Evolutionary conservation across 2,888 invertebrate genomes (phyloP), one percentile per base, ranked within the genome.

Genomic region (Hypomecis punctinalis): DNA sequence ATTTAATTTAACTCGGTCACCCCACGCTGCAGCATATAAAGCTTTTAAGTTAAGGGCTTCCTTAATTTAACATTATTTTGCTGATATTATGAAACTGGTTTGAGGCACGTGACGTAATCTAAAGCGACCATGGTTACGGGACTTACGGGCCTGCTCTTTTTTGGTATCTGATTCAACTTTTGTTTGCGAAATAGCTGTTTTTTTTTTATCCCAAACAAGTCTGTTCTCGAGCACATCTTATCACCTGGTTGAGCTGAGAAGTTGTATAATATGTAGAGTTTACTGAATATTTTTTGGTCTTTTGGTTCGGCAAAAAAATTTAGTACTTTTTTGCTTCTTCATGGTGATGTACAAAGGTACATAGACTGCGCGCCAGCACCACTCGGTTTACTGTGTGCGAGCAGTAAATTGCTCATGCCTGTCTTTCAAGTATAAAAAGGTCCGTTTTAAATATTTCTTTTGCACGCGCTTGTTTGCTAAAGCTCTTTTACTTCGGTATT

Each of bases 371-470:
- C 23, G 23, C 23, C 23, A n/a, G 53, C 39, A 43, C 74, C 79
- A 71, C 49, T 66, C 66, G 65, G 62, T 66, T 69, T 70, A 59
- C 51, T 67, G 70, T 71, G 66, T 73, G 73, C 71, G 67, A 74
- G 74, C 76, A 77, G 78, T 83, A 85, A 86, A 88, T 86, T 84
- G 85, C 79, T 73, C 76, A 80, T 79, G 80, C 81, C 78, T 82
- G 86, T 86, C 84, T 80, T 76, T 85, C 81, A 82, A 80, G 81
- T 78, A 78, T 80, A 82, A 82, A 85, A 86, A 80, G 77, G 73
- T 68, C 63, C 64, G 54, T 79, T 81, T 79, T 79, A 78, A 67
- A 66, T 66, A 46, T 58, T 69, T 71, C 62, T 69, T 69, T 64
- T 63, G 55, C 57, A 59, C 77, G 76, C 73, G 59, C 64, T 61